Conservation (phyloP, 2,888 invertebrate genomes). For the Automeris io region DNA sequence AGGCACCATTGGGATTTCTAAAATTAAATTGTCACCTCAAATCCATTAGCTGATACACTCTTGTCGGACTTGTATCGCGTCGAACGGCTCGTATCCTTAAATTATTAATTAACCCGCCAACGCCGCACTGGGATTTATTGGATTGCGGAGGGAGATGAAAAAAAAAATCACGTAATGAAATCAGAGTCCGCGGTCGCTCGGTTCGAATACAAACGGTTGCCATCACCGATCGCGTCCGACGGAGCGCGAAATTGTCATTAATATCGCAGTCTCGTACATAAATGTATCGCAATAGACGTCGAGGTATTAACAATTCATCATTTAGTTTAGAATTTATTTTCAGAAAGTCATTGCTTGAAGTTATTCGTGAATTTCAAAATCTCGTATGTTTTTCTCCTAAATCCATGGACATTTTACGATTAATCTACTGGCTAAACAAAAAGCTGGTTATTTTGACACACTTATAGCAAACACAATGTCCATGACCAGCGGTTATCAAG, state of each 20-base stretch:
- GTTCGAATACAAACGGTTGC: constrained; percentile 45
- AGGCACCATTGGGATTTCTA: constrained; percentile 13
- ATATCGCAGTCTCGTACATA: constrained; percentile 36
- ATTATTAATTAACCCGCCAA: constrained; percentile 69
- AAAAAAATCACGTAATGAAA: constrained; percentile 67
- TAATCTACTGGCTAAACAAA: too few species aligned
- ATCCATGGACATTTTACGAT: too few species aligned
- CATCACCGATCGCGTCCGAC: constrained; percentile 37
- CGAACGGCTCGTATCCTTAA: constrained; percentile 34
- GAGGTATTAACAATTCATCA: constrained; percentile 2
- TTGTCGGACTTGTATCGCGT: constrained; percentile 20
- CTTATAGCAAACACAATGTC: too few species aligned
- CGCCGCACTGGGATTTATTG: constrained; percentile 55
- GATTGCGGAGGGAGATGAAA: constrained; percentile 51
- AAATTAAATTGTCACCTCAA: constrained; percentile 32
- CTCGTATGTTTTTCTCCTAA: too few species aligned
- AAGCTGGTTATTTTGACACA: too few species aligned
- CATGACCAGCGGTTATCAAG: too few species aligned
- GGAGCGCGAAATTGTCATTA: constrained; percentile 64
- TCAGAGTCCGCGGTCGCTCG: constrained; percentile 42
- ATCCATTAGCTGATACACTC: constrained; percentile 28
- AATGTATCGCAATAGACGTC: constrained; percentile 22
- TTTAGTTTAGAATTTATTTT: not conserved
- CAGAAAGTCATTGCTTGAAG: not conserved
- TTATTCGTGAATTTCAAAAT: not conserved